Base-by-base conservation (phyloP, 2,797 vertebrate species). In the Percopsis omiscomaycus region DNA sequence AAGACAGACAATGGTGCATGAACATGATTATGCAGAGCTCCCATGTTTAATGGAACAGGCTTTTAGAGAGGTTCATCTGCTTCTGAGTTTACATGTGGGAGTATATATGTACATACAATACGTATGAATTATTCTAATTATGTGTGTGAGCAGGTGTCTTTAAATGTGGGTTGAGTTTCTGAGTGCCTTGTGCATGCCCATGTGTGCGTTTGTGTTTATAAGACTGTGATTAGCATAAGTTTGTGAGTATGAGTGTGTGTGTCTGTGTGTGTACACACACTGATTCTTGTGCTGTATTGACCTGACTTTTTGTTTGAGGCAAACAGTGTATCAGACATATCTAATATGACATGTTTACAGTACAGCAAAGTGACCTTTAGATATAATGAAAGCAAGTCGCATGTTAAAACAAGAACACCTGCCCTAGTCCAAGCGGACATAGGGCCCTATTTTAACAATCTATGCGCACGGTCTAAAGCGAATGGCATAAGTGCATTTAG, bases 281-380 rank as follows among this genome's bases (percentile, higher is more conserved):
- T 13, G 28, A 61, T 64, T 46, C 14, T 53, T 53, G 60, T 62
- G 29, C 14, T 47, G 37, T 55, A 64, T 30, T 32, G 49, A 14
- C 60, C 11, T 51, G 48, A 74, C 63, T 50, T 68, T 46, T 66
- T 61, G 16, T 72, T 68, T 45, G 22, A 54, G 16, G 14, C 53
- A 54, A 61, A 55, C 61, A 61, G 42, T 13, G 52, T 45, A 13
- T 73, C 51, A 78, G 63, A 13, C 42, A 16, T 65, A 86, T 78
- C 64, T 79, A 55, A 84, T 71, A 61, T 70, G 69, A 78, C 68
- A 75, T 79, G 61, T 81, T 82, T 85, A 75, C 64, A 79, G 29
- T 64, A 15, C 58, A 44, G 61, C 30, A 73, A 72, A 79, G 71
- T 84, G 68, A 85, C 71, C 84, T 88, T 90, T 86, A 74, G 77